A percentile compares a stretch with the other conserved stretches of the same genome.
Conservation (phyloP, 2,888 invertebrate genomes). For the Himalopsyche japonica region DNA sequence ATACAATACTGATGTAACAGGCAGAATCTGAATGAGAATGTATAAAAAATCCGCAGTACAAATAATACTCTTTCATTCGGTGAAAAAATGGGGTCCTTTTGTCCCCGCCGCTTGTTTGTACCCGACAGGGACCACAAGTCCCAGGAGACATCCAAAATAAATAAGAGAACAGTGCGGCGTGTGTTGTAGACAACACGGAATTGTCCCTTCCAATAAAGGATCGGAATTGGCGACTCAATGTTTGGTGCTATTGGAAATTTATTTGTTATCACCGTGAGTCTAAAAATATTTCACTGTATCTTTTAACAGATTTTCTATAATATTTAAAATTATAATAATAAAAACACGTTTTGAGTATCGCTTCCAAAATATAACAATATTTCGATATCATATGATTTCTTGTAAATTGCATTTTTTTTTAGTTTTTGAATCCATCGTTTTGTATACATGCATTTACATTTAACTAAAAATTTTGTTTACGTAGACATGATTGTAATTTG, state of each 20-base stretch:
- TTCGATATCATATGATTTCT: too few species aligned
- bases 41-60: background rate
- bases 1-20: background rate
- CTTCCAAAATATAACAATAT: too few species aligned
- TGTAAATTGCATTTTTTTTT: too few species aligned
- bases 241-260: background rate
- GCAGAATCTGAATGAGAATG: background rate
- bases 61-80: background rate
- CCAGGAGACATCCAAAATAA: background rate
- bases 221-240: background rate
- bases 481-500: too few species aligned
- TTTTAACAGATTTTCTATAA: too few species aligned
- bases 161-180: background rate
- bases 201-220: background rate
- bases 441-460: too few species aligned
- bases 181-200: background rate
- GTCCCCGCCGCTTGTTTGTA: background rate
- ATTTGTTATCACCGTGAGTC: background rate
- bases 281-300: background rate
- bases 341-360: too few species aligned
- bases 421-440: too few species aligned
- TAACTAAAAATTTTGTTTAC: too few species aligned
- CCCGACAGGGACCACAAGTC: background rate
- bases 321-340: too few species aligned
- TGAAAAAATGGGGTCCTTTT: background rate